Evolutionary conservation across 2,113 vertebrate species (phyloP).

Genomic region (Rhegmatorhina hoffmannsi): DNA sequence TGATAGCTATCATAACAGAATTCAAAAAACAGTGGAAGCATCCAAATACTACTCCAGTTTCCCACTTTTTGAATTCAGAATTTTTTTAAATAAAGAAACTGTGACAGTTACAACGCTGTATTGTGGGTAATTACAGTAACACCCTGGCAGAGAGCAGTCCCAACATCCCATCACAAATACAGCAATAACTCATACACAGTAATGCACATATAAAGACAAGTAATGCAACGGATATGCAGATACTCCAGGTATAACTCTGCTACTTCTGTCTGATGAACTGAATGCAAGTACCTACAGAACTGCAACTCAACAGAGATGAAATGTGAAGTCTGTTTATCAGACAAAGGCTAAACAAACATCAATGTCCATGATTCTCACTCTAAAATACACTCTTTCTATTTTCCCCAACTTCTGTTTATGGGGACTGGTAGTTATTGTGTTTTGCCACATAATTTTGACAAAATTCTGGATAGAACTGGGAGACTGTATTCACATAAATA

Average conservation of each 20-base stretch:
- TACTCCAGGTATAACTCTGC: not conserved
- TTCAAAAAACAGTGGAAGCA: not conserved
- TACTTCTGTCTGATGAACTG: not conserved
- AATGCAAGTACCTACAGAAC: not conserved
- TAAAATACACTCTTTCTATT: not conserved
- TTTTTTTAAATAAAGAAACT: not conserved
- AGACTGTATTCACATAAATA: not conserved
- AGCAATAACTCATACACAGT: not conserved
- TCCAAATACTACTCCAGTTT: not conserved
- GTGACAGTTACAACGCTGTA: not conserved
- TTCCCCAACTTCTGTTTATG: not conserved
- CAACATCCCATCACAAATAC: not conserved
- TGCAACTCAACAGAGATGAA: not conserved
- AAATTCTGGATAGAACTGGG: not conserved
- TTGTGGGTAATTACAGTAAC: not conserved
- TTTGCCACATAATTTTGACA: not conserved
- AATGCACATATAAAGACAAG: not conserved
- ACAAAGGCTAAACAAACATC: not conserved
- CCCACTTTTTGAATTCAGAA: not conserved
- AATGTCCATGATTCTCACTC: not conserved
- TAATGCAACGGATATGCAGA: not conserved
- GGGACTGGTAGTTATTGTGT: not conserved
- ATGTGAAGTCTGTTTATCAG: not conserved
- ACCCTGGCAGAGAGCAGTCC: not conserved
- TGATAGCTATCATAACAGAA: fast-evolving